Evolutionary conservation across 2,797 vertebrate species (phyloP).

Genomic region (Onychomys torridus): DNA sequence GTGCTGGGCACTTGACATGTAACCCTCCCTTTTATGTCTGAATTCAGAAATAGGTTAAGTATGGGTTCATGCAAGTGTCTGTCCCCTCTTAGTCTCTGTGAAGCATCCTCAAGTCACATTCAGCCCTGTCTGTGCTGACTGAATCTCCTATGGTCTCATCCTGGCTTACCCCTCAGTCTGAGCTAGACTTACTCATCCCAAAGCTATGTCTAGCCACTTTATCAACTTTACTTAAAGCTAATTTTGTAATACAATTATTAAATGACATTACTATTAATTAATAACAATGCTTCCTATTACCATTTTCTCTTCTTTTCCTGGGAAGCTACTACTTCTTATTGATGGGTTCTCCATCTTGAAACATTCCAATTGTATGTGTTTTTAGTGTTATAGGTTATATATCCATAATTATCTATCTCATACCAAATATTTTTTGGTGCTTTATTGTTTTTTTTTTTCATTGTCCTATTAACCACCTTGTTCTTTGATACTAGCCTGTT

Average conservation of each 20-base stretch:
- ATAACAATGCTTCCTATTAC: background rate
- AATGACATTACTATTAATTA: background rate
- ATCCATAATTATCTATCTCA: background rate
- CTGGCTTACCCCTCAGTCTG: background rate
- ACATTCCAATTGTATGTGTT: background rate
- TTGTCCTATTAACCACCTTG: background rate
- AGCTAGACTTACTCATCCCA: background rate
- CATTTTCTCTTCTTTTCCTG: constrained; percentile 9
- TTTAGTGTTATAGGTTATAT: background rate
- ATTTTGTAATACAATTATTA: background rate
- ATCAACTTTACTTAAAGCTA: background rate
- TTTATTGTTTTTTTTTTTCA: background rate
- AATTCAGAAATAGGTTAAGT: background rate
- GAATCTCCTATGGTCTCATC: background rate
- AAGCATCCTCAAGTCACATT: background rate
- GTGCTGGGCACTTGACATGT: background rate
- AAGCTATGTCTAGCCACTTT: background rate
- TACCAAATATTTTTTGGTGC: background rate
- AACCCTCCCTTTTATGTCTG: background rate
- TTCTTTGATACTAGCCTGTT: background rate
- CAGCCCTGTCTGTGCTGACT: background rate
- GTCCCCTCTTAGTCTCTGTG: background rate
- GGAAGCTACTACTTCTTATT: background rate
- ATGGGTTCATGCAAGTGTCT: background rate
- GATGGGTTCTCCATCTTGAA: background rate